phyloP scores from a whole-genome alignment of 2,797 vertebrate genomes.

The Paramormyrops hopkinsi region DNA sequence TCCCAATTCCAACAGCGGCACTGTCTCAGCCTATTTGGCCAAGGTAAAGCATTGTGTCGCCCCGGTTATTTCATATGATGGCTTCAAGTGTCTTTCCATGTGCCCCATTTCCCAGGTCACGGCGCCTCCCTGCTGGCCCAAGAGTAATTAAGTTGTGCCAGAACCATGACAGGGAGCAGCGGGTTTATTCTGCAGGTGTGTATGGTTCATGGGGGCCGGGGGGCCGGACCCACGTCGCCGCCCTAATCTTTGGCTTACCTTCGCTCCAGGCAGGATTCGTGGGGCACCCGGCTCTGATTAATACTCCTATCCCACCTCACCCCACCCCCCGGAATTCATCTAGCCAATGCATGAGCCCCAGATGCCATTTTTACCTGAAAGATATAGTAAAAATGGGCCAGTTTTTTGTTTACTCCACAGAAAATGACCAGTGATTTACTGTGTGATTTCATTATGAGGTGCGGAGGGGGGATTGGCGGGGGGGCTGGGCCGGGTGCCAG shows the following conservation, averaged over 20 bases:
- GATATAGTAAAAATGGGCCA: neutral
- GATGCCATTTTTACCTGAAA: neutral
- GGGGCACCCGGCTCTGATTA: slow-evolving; percentile 67
- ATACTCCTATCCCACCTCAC: slow-evolving; percentile 18
- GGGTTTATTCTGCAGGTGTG: slow-evolving; percentile 75
- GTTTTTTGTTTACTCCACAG: neutral
- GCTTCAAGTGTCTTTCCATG: slow-evolving; percentile 89
- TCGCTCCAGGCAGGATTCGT: slow-evolving; percentile 67
- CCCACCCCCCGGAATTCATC: neutral
- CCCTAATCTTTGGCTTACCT: slow-evolving; percentile 80
- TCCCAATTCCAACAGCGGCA: slow-evolving; percentile 36
- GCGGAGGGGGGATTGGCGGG: neutral
- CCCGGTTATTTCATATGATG: slow-evolving; percentile 77
- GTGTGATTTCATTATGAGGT: neutral
- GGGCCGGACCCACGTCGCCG: slow-evolving; percentile 68
- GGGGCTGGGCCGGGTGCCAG: too few relatives aligned
- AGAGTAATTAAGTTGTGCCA: slow-evolving; percentile 95
- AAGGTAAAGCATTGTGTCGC: slow-evolving; percentile 86
- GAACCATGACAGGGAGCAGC: slow-evolving; percentile 75
- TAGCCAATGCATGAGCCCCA: neutral
- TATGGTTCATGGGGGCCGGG: slow-evolving; percentile 86
- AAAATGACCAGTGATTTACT: neutral
- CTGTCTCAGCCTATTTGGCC: slow-evolving; percentile 65
- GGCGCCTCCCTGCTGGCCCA: slow-evolving; percentile 73
- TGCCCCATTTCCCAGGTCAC: slow-evolving; percentile 80